These are phyloP conservation scores for Zygogramma bicolorata DNA, from an alignment of 2,888 invertebrate genomes.

Conservation along the genomic window DNA sequence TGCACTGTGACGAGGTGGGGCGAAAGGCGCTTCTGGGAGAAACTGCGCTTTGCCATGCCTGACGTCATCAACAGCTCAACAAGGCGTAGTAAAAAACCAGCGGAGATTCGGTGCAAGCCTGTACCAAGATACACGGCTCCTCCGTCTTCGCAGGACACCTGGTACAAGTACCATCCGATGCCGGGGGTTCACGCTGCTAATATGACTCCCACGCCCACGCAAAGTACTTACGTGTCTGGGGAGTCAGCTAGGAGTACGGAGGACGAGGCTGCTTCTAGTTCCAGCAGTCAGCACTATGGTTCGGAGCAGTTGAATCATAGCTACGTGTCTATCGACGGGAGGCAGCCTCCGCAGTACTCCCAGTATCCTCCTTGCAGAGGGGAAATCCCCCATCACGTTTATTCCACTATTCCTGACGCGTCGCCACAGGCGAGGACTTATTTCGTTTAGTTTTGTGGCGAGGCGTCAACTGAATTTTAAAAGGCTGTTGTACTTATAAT, in stretches of 20 bases:
- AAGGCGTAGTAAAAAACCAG: constrained; percentile 69
- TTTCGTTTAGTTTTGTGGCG: constrained; percentile 61
- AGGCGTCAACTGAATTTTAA: constrained; percentile 42
- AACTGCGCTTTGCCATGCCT: constrained; percentile 81
- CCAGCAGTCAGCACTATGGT: constrained; percentile 74
- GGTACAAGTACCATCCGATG: constrained; percentile 78
- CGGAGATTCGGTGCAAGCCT: constrained; percentile 73
- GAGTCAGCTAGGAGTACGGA: constrained; percentile 68
- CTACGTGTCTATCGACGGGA: constrained; percentile 76
- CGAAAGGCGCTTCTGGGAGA: constrained; percentile 88
- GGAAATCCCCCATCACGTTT: constrained; percentile 64
- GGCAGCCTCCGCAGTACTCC: constrained; percentile 62
- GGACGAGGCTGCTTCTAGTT: constrained; percentile 70
- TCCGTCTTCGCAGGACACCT: constrained; percentile 78
- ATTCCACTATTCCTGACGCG: constrained; percentile 66
- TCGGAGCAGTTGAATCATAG: constrained; percentile 76
- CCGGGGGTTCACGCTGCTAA: constrained; percentile 70
- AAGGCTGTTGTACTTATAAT: constrained; percentile 60
- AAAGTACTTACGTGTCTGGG: constrained; percentile 73
- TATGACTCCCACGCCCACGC: constrained; percentile 72
- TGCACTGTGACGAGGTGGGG: constrained; percentile 80
- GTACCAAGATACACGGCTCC: constrained; percentile 77
- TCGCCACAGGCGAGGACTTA: constrained; percentile 65
- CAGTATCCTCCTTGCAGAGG: constrained; percentile 54
- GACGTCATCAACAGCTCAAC: constrained; percentile 75